phyloP scores from a whole-genome alignment of 2,113 vertebrate species.

The Salminus brasiliensis region DNA sequence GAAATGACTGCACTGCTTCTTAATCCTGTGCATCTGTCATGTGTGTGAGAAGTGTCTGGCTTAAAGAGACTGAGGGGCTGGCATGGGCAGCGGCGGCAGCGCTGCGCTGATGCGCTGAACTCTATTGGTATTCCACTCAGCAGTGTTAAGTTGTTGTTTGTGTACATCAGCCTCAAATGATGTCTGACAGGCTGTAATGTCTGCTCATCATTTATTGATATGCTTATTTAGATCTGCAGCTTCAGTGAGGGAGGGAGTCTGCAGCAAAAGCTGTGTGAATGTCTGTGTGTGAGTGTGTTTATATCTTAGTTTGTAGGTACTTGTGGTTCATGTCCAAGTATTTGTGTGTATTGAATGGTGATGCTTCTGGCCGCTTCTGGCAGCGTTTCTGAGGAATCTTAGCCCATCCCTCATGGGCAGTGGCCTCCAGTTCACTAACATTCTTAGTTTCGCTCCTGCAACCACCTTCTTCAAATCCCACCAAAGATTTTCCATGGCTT shows the following conservation, averaged over 20 bases:
- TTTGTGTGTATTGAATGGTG: background rate
- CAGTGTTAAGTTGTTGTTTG: constrained; percentile 18
- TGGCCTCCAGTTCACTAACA: too few relatives aligned
- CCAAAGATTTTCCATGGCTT: too few relatives aligned
- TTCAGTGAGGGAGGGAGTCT: background rate
- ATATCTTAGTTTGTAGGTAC: background rate
- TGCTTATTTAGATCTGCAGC: constrained; percentile 28
- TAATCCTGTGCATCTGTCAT: background rate
- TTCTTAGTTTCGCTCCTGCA: too few relatives aligned
- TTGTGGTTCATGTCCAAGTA: background rate
- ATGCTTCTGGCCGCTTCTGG: too few relatives aligned
- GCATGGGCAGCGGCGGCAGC: background rate
- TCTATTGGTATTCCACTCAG: background rate
- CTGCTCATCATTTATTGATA: constrained; percentile 46
- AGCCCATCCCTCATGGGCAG: too few relatives aligned
- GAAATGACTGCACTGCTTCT: background rate
- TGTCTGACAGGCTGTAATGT: constrained; percentile 41
- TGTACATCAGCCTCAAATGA: constrained; percentile 16
- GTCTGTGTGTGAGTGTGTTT: background rate
- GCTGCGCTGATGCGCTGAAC: background rate
- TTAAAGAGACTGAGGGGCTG: background rate
- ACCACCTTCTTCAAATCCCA: too few relatives aligned
- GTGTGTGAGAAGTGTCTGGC: background rate
- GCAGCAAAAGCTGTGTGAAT: background rate
- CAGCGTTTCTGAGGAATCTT: too few relatives aligned